phyloP scores from a whole-genome alignment of 2,797 vertebrate species.

The Threskiornis aethiopicus region DNA sequence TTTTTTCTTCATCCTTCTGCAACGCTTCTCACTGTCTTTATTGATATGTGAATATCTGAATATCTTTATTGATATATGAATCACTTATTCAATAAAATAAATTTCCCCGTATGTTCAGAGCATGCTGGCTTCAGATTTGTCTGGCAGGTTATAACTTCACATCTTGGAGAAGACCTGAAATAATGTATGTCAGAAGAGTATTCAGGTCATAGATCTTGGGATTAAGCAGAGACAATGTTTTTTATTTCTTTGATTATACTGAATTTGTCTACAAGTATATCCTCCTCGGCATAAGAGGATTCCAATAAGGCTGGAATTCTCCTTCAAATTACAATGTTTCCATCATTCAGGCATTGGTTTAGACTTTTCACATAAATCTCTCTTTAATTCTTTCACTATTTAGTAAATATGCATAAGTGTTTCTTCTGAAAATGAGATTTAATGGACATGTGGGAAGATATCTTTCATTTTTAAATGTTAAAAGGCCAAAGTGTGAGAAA shows the following conservation, averaged over 20 bases:
- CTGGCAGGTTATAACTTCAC: constrained; percentile 9
- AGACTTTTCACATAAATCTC: not conserved
- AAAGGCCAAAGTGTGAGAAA: not conserved
- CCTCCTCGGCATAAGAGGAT: not conserved
- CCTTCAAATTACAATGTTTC: not conserved
- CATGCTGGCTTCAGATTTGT: not conserved
- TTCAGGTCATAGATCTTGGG: constrained; percentile 20
- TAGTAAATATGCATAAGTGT: not conserved
- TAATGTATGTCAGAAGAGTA: not conserved
- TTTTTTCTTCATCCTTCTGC: not conserved
- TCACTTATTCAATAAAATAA: constrained; percentile 10
- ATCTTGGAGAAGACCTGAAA: constrained; percentile 21
- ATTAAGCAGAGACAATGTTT: constrained; percentile 8
- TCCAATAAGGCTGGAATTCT: not conserved
- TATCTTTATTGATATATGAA: not conserved
- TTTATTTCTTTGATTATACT: constrained; percentile 26
- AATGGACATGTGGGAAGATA: not conserved
- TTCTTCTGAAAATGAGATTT: not conserved
- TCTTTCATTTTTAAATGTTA: not conserved
- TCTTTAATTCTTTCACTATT: not conserved
- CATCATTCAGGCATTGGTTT: not conserved
- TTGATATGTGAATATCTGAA: not conserved
- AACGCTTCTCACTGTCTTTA: not conserved
- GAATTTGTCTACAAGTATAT: not conserved
- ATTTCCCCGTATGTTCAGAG: not conserved